These are phyloP conservation scores for Lycaena phlaeas DNA, from an alignment of 2,888 invertebrate genomes.

Conservation along the genomic window DNA sequence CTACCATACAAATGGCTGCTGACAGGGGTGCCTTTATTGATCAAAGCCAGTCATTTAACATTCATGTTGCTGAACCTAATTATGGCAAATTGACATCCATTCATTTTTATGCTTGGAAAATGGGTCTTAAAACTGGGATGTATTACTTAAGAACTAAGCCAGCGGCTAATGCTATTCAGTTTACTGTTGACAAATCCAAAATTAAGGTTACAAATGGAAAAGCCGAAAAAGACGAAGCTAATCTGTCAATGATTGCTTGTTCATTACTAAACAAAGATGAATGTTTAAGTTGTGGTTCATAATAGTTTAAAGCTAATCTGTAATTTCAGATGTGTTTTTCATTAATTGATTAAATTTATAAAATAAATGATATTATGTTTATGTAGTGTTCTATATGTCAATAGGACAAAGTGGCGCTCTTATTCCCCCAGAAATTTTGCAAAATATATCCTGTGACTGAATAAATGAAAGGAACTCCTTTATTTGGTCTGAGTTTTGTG, in stretches of 20 bases:
- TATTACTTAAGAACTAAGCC: conserved; percentile 98
- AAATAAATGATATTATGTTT: no score
- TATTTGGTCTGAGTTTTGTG: no score
- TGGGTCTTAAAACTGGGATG: conserved; percentile 99
- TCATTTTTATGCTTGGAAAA: conserved; percentile 98
- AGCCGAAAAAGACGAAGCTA: conserved; percentile 46
- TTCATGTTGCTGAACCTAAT: conserved; percentile 96
- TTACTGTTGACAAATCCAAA: conserved; percentile 92
- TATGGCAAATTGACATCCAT: conserved; percentile 96
- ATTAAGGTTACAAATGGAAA: conserved; percentile 35
- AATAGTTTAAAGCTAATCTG: conserved; percentile 27
- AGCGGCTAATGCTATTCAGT: conserved; percentile 96
- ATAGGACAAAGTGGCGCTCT: no score
- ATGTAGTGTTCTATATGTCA: no score
- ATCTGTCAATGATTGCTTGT: conserved; percentile 86
- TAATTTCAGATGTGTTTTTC: background rate
- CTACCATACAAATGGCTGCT: conserved; percentile 95
- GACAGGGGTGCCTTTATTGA: conserved; percentile 98
- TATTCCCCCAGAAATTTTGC: no score
- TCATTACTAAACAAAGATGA: conserved; percentile 90
- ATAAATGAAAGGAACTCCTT: no score
- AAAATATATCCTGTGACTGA: no score
- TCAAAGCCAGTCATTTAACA: conserved; percentile 98
- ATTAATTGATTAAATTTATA: background rate
- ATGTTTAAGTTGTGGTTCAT: conserved; percentile 90